Evolutionary conservation across 2,888 invertebrate genomes (phyloP).

Genomic region (Rhaphigaster nebulosa): DNA sequence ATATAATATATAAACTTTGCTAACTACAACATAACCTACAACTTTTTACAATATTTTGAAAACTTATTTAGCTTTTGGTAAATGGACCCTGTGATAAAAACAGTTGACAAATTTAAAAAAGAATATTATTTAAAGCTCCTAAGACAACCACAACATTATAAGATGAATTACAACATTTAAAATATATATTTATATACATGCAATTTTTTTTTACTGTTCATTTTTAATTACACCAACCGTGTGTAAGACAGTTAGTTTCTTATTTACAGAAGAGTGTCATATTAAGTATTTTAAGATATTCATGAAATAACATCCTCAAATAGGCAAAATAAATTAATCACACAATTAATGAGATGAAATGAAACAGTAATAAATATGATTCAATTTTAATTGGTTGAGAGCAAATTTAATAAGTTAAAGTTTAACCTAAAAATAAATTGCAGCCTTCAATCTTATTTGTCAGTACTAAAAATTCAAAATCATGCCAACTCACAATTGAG

Average conservation of each 20-base stretch:
- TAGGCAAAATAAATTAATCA: neutral
- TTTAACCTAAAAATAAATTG: neutral
- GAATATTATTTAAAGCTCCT: slow-evolving; percentile 41
- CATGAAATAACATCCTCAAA: neutral
- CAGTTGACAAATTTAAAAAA: slow-evolving; percentile 42
- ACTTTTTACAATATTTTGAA: slow-evolving; percentile 37
- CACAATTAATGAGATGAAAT: neutral
- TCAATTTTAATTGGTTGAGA: neutral
- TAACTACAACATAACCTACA: slow-evolving; percentile 54
- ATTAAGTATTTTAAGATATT: neutral
- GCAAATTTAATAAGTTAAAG: neutral
- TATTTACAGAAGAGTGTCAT: slow-evolving; percentile 24
- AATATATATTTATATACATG: slow-evolving; percentile 45
- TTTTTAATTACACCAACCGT: neutral
- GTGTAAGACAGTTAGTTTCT: neutral
- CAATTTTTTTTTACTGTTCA: neutral
- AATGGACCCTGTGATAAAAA: slow-evolving; percentile 56
- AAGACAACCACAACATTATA: slow-evolving; percentile 45
- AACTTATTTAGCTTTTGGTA: slow-evolving; percentile 47
- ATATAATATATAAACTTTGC: slow-evolving; percentile 49
- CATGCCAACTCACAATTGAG: neutral
- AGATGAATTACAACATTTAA: slow-evolving; percentile 36
- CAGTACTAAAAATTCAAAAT: neutral
- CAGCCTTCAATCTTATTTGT: neutral
- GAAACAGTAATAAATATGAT: neutral